phyloP scores from a whole-genome alignment of 2,888 invertebrate genomes.

The Hydroisotoma schaefferi region DNA sequence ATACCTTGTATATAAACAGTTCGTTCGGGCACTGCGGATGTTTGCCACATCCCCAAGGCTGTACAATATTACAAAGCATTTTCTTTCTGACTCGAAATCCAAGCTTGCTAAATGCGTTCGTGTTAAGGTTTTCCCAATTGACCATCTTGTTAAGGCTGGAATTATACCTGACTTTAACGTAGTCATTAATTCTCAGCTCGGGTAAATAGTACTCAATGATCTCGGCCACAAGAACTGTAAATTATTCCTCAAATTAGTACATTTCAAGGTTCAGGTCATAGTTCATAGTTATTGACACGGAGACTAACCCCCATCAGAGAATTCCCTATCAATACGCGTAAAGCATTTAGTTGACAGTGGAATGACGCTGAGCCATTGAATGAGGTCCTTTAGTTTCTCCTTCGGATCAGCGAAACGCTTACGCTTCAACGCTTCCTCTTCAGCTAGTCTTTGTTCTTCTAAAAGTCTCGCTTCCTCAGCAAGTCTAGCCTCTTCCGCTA shows the following conservation, averaged over 20 bases:
- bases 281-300: background rate
- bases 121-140: conserved; percentile 28
- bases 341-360: conserved; percentile 19
- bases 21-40: conserved; percentile 19
- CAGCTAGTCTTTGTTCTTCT: conserved; percentile 22
- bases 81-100: conserved; percentile 19
- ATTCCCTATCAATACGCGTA: conserved; percentile 21
- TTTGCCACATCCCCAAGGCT: conserved; percentile 27
- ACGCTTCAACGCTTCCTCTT: conserved; percentile 9
- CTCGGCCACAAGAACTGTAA: conserved; percentile 22
- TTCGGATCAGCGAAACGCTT: conserved; percentile 2
- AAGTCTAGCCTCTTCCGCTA: conserved; percentile 20
- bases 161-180: conserved; percentile 13
- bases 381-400: conserved; percentile 13
- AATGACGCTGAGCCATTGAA: conserved; percentile 18
- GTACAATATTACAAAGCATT: conserved; percentile 17
- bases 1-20: conserved; percentile 24
- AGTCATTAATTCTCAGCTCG: too few relatives aligned
- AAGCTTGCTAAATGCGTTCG: conserved; percentile 25
- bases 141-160: conserved; percentile 19
- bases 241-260: background rate
- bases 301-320: conserved; percentile 30
- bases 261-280: background rate
- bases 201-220: conserved; percentile 26
- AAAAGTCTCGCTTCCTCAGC: conserved; percentile 8